Conservation (phyloP, 2,113 vertebrate genomes). For the Dasyornis broadbenti region DNA sequence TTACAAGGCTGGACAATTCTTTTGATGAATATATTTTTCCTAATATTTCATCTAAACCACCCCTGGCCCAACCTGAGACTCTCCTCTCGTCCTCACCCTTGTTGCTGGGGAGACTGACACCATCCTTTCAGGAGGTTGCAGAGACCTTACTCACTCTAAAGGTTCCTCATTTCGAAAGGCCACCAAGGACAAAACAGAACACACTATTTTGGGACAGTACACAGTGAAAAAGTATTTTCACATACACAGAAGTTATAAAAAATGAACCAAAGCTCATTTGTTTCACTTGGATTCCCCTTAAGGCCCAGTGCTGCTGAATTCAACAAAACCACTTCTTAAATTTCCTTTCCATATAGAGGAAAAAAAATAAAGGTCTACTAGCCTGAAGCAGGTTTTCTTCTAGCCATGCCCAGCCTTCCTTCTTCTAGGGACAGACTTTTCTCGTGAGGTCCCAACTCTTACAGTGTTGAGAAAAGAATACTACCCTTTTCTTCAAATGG, state of each 20-base stretch:
- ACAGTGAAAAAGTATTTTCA: not conserved
- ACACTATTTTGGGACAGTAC: not conserved
- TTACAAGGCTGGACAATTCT: not conserved
- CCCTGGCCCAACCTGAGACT: too few species aligned
- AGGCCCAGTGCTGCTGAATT: not conserved
- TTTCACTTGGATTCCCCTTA: not conserved
- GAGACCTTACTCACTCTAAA: not conserved
- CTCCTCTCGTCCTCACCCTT: not conserved
- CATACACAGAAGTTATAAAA: not conserved
- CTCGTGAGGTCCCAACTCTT: not conserved
- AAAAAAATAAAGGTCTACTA: not conserved
- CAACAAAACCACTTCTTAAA: not conserved
- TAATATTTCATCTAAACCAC: not conserved
- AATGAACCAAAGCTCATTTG: not conserved
- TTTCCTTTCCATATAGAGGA: not conserved
- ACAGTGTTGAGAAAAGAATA: not conserved
- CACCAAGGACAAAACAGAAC: not conserved
- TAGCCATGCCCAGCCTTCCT: not conserved
- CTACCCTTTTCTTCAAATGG: not conserved
- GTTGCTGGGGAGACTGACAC: accelerated
- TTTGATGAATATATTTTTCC: not conserved
- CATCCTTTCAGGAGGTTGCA: not conserved
- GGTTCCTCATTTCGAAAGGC: not conserved
- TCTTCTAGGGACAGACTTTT: not conserved
- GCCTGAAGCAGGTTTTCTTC: not conserved